These are phyloP conservation scores for Nymphicus hollandicus DNA, from an alignment of 2,113 vertebrate genomes.

Conservation along the genomic window DNA sequence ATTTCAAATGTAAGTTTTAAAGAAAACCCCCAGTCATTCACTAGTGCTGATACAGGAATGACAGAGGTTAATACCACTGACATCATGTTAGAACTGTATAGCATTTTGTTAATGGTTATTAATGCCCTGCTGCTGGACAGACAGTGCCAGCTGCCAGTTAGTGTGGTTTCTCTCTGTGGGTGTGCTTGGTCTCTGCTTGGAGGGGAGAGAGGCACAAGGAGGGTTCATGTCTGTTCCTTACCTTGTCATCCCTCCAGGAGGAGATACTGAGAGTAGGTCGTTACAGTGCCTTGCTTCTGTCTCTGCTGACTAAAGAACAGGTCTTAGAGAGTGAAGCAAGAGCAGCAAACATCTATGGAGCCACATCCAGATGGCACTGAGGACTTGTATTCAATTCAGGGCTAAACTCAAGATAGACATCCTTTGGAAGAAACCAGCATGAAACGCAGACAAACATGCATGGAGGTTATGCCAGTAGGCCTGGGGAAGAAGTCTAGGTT, in stretches of 20 bases:
- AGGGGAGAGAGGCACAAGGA: neutral
- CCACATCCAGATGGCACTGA: fast-evolving
- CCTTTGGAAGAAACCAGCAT: neutral
- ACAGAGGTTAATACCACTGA: constrained; percentile 54
- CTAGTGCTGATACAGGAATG: neutral
- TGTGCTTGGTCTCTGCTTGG: neutral
- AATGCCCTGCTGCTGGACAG: constrained; percentile 52
- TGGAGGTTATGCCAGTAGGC: neutral
- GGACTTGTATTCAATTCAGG: neutral
- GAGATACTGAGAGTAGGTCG: neutral
- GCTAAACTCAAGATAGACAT: neutral
- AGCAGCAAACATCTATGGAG: neutral
- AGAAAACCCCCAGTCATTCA: neutral
- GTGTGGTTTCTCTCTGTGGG: neutral
- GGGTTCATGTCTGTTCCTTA: neutral
- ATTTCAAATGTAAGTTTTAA: constrained; percentile 17
- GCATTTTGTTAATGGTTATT: constrained; percentile 57
- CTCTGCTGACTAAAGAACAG: neutral
- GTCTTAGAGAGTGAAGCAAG: neutral
- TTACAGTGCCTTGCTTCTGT: neutral
- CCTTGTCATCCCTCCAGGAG: neutral
- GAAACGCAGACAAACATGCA: neutral
- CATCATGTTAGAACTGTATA: constrained; percentile 43
- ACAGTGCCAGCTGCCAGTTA: constrained; percentile 52
- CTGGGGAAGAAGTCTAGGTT: neutral